Evolutionary conservation across 2,797 vertebrate species (phyloP), one percentile per base, ranked within the genome.

Genomic region (Tragelaphus oryx): DNA sequence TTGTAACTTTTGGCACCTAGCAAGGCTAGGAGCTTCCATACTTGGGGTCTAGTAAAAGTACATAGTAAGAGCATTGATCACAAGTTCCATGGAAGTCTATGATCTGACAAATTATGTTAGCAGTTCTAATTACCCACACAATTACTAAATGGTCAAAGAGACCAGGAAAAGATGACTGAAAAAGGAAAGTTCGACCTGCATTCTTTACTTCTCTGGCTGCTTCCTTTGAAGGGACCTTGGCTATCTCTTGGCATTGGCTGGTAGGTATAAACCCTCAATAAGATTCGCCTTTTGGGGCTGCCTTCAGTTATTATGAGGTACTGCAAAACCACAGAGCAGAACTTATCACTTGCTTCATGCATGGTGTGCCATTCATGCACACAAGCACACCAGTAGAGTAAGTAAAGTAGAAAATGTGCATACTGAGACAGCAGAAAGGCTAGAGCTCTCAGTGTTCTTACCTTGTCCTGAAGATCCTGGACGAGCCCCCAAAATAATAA

Each of bases 401-500:
- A 33, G 17, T n/a, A 62, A 62, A 62, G 14, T 65, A 65, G 8
- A 65, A 65, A 65, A 33, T 65, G 16, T 65, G 8, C 17, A 5
- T 33, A 65, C n/a, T 65, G n/a, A 65, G 17, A 65, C 16, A 65
- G 16, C 62, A 65, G 17, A 33, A 33, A 65, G n/a, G n/a, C 17
- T 65, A 18, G n/a, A 65, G 17, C 4, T 33, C 8, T 33, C 8
- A 65, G 17, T 1, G 1, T 33, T 33, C 17, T 33, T 65, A 65
- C 1, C 60, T 33, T 33, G n/a, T 33, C n/a, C 60, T 65, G 8
- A 65, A 9, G 60, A 65, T 33, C n/a, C n/a, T 0, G 0, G 16
- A 65, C 0, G n/a, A 65, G 60, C 16, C 60, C 60, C 30, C 16
- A 65, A 33, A 4, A 65, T 65, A 65, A 9, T 18, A 33, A 65